Evolutionary conservation across 2,888 invertebrate genomes (phyloP).

Genomic region (Loripinus fragilis): DNA sequence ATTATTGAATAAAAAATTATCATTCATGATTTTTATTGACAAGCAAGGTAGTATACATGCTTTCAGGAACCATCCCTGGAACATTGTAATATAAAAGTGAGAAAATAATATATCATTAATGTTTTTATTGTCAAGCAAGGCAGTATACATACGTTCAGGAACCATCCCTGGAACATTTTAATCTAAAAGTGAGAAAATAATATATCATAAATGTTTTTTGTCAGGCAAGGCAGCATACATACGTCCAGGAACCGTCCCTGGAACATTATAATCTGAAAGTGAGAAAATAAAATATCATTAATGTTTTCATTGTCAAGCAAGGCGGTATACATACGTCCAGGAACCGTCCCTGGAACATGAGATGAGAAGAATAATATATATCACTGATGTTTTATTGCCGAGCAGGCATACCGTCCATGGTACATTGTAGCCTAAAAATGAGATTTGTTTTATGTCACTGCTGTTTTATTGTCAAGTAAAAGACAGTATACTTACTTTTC

Average conservation of each 20-base stretch:
- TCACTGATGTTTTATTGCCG: constrained; percentile 84
- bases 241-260: constrained; percentile 89
- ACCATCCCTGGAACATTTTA: constrained; percentile 84
- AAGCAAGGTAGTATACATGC: too few species aligned
- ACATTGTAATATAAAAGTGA: too few species aligned
- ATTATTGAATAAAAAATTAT: too few species aligned
- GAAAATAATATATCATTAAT: constrained; percentile 17
- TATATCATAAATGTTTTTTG: constrained; percentile 83
- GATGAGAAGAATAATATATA: too few species aligned
- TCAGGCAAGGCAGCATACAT: constrained; percentile 90
- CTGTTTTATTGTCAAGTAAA: too few species aligned
- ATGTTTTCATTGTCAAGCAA: constrained; percentile 86
- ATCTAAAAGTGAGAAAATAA: too few species aligned
- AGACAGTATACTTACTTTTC: too few species aligned
- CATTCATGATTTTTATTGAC: too few species aligned
- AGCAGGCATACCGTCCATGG: constrained; percentile 87
- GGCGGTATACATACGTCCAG: constrained; percentile 92
- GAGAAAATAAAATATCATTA: too few species aligned
- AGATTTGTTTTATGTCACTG: background rate
- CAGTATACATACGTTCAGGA: constrained; percentile 92
- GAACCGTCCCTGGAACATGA: constrained; percentile 85
- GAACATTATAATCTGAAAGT: constrained; percentile 51
- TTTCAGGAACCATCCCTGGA: too few species aligned
- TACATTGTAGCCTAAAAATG: constrained; percentile 52
- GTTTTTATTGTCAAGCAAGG: constrained; percentile 86